Evolutionary conservation across 2,113 vertebrate genomes (phyloP).

Genomic region (Cyanocitta stelleri): DNA sequence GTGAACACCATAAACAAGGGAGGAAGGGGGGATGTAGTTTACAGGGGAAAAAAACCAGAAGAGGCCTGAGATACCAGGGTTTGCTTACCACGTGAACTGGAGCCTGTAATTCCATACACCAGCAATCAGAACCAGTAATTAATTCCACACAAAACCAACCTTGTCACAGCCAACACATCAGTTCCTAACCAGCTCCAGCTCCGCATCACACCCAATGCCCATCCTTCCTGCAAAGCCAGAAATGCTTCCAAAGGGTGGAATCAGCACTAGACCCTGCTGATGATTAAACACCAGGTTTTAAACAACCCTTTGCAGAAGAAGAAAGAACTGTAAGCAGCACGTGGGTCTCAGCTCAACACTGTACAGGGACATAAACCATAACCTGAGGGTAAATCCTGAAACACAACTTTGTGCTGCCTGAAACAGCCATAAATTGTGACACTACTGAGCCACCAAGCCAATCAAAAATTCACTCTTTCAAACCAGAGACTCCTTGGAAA

Average conservation of each 20-base stretch:
- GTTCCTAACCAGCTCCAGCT: background rate
- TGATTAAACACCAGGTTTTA: background rate
- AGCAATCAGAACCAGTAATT: background rate
- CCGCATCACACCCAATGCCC: background rate
- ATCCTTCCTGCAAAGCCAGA: background rate
- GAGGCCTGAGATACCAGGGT: background rate
- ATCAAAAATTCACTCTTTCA: background rate
- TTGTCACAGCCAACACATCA: background rate
- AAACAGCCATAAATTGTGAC: background rate
- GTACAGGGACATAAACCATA: background rate
- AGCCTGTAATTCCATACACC: background rate
- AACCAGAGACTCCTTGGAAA: background rate
- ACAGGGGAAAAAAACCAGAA: background rate
- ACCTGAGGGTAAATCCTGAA: background rate
- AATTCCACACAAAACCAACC: background rate
- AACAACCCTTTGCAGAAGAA: background rate
- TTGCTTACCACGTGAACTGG: background rate
- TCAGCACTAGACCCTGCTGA: background rate
- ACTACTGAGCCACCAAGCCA: rapidly evolving
- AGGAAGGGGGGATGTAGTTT: background rate
- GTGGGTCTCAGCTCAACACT: background rate
- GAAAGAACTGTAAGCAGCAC: background rate
- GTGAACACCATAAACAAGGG: rapidly evolving
- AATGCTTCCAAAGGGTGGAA: background rate
- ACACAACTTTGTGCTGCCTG: background rate